phyloP scores from a whole-genome alignment of 2,797 vertebrate species.

The Stomatorhinus walkeri region DNA sequence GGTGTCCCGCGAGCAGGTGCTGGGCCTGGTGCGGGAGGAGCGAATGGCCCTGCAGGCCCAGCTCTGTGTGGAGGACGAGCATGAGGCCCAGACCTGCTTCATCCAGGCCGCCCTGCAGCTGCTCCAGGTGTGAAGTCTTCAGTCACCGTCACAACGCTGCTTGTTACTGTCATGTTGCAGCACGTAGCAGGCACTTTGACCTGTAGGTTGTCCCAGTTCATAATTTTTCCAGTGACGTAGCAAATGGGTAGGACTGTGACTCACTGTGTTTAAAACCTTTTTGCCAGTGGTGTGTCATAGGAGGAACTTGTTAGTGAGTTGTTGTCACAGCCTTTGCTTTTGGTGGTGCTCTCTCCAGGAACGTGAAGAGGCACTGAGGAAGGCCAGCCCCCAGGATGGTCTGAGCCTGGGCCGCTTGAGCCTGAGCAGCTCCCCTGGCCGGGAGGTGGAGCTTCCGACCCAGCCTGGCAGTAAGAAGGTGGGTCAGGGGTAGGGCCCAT shows the following conservation, averaged over 20 bases:
- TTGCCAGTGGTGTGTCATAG: background rate
- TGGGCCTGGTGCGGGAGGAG: conserved; percentile 77
- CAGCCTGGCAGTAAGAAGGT: conserved; percentile 50
- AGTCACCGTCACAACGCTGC: background rate
- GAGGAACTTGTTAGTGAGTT: background rate
- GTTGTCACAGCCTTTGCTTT: background rate
- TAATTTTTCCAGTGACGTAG: background rate
- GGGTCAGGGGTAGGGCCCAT: background rate
- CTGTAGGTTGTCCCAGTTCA: background rate
- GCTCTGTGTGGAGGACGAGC: conserved; percentile 69
- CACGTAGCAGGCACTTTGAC: background rate
- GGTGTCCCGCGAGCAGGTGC: conserved; percentile 77
- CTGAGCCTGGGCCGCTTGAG: conserved; percentile 67
- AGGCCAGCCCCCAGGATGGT: conserved; percentile 45
- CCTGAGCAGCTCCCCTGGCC: conserved; percentile 56
- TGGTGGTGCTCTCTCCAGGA: conserved; percentile 54
- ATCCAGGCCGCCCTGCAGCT: conserved; percentile 75
- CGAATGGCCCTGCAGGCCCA: conserved; percentile 69
- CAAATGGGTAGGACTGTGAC: background rate
- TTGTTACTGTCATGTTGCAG: background rate
- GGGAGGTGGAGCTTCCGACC: conserved; percentile 44
- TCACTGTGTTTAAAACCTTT: background rate
- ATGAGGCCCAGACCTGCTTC: conserved; percentile 71
- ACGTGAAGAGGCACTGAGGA: conserved; percentile 68
- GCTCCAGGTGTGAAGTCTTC: conserved; percentile 59